These are phyloP conservation scores for Meandrusa payeni DNA, from an alignment of 2,888 invertebrate species.

Conservation along the genomic window DNA sequence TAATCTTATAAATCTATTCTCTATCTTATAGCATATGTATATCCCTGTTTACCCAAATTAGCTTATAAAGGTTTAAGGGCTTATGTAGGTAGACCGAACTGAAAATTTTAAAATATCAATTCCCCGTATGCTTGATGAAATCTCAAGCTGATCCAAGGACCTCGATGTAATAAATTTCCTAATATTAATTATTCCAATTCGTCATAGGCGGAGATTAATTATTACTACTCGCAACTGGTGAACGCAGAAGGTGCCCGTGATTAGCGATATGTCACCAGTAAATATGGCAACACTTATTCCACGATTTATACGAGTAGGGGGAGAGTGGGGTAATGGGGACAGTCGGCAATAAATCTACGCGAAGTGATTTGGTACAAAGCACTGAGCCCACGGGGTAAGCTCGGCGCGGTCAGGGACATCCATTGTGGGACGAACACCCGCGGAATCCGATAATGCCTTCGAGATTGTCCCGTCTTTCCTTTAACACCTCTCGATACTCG, in stretches of 20 bases:
- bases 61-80: too few relatives aligned
- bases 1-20: too few relatives aligned
- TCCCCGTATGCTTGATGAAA: too few relatives aligned
- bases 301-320: conserved; percentile 66
- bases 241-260: conserved; percentile 68
- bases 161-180: conserved; percentile 60
- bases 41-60: too few relatives aligned
- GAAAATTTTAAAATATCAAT: too few relatives aligned
- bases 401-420: conserved; percentile 69
- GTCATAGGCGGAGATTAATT: conserved; percentile 70
- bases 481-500: conserved; percentile 64
- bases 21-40: too few relatives aligned
- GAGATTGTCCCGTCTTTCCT: conserved; percentile 77
- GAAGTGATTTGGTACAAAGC: conserved; percentile 79
- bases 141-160: conserved; percentile 48
- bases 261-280: conserved; percentile 77
- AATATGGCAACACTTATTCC: conserved; percentile 79
- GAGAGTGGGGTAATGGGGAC: conserved; percentile 68
- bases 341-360: conserved; percentile 70
- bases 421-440: conserved; percentile 68
- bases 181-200: conserved; percentile 74
- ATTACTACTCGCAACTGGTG: conserved; percentile 64
- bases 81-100: too few relatives aligned
- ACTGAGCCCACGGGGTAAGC: conserved; percentile 72
- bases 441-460: conserved; percentile 77